These are phyloP conservation scores for Pilophorus perplexus DNA, from an alignment of 2,888 invertebrate species.

Conservation along the genomic window DNA sequence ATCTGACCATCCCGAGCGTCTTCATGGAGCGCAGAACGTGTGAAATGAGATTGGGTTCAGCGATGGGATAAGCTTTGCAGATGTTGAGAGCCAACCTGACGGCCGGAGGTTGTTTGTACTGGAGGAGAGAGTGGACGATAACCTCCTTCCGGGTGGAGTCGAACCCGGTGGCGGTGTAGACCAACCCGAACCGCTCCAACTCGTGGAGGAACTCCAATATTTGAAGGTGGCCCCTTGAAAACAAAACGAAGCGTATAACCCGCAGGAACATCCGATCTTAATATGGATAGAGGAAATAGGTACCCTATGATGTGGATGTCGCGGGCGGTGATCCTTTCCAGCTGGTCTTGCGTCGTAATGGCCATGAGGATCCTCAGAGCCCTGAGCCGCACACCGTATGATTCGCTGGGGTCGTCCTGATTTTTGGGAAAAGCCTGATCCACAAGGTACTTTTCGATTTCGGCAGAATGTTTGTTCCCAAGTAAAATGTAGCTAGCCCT, in stretches of 20 bases:
- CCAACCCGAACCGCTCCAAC: slow-evolving; percentile 52
- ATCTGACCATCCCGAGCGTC: slow-evolving; percentile 33
- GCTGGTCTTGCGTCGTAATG: slow-evolving; percentile 49
- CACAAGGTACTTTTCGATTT: no score
- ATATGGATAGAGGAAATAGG: no score
- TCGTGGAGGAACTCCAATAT: no score
- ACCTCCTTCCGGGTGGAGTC: slow-evolving; percentile 48
- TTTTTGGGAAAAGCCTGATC: slow-evolving; percentile 50
- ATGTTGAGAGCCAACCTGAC: no score
- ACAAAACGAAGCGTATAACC: no score
- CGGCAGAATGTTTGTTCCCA: slow-evolving; percentile 49
- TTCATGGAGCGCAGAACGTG: slow-evolving; percentile 43
- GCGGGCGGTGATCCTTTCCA: slow-evolving; percentile 51
- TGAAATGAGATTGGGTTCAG: slow-evolving; percentile 35
- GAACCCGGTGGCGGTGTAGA: slow-evolving; percentile 51
- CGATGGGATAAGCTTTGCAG: slow-evolving; percentile 24
- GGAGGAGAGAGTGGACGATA: slow-evolving; percentile 45
- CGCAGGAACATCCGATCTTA: no score
- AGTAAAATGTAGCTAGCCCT: slow-evolving; percentile 53
- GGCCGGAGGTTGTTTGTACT: slow-evolving; percentile 42
- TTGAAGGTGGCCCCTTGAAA: no score
- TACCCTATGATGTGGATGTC: slow-evolving; percentile 50
- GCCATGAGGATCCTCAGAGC: no score
- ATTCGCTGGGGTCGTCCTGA: slow-evolving; percentile 48
- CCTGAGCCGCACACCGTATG: slow-evolving; percentile 51